Evolutionary conservation across 2,113 vertebrate genomes (phyloP).

Genomic region (Capricornis sumatraensis): DNA sequence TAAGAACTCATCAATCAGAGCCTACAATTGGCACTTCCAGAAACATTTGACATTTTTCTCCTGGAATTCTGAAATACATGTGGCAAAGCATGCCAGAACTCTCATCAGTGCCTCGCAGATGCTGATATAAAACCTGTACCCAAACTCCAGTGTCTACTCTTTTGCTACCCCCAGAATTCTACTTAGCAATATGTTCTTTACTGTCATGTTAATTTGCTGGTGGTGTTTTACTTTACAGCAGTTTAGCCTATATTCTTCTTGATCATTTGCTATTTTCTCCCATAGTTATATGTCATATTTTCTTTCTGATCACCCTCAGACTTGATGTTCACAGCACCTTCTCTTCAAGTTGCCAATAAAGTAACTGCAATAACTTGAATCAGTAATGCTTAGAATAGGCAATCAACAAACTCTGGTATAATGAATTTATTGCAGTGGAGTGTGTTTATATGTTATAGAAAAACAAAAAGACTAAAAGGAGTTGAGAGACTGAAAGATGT

Average conservation of each 20-base stretch:
- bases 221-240: not conserved
- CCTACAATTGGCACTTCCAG: not conserved
- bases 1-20: not conserved
- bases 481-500: not conserved
- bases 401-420: not conserved
- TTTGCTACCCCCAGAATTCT: not conserved
- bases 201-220: not conserved
- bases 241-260: not conserved
- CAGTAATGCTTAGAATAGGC: not conserved
- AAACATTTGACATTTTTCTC: not conserved
- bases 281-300: not conserved
- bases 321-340: not conserved
- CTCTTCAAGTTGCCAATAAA: not conserved
- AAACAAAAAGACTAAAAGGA: not conserved
- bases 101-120: not conserved
- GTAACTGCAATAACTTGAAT: accelerated
- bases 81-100: not conserved
- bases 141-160: not conserved
- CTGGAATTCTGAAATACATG: not conserved
- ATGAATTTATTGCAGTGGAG: not conserved
- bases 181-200: not conserved
- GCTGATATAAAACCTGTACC: not conserved
- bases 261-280: not conserved
- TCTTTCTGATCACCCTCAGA: not conserved
- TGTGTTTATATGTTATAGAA: not conserved